A percentile compares a stretch with the other conserved stretches of the same genome.
phyloP scores from a whole-genome alignment of 2,113 vertebrate genomes.

The Nannospalax galili region DNA sequence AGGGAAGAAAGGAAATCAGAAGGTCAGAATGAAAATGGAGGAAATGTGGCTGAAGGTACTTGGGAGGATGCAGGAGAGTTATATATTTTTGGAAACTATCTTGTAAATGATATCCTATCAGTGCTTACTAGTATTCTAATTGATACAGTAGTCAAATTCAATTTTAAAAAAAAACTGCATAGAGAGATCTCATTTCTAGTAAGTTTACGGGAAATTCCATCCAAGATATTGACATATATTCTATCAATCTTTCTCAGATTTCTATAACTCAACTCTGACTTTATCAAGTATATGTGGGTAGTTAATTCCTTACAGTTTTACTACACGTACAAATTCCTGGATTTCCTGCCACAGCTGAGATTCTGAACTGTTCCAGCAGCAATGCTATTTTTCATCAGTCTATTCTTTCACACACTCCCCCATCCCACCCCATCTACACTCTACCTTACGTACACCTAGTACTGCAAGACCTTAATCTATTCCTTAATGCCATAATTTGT shows the following conservation, averaged over 20 bases:
- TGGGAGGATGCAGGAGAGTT: neutral
- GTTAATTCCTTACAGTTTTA: neutral
- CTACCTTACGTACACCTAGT: neutral
- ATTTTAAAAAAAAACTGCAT: neutral
- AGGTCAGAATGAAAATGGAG: neutral
- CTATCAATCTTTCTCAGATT: neutral
- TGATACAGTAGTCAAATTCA: neutral
- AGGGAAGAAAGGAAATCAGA: neutral
- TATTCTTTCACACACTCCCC: neutral
- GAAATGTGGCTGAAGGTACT: neutral
- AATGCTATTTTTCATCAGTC: neutral
- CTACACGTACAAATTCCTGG: neutral
- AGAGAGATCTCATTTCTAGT: no score
- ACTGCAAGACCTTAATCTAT: neutral
- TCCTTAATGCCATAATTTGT: neutral
- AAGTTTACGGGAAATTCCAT: neutral
- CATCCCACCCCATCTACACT: neutral
- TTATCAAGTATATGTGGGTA: neutral
- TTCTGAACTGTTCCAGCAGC: neutral
- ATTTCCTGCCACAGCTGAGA: neutral
- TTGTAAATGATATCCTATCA: neutral
- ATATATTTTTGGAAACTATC: neutral
- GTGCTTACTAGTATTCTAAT: neutral
- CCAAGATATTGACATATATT: neutral
- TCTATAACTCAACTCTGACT: neutral